Conservation (phyloP, 2,888 invertebrate species). For the Lycia hirtaria region DNA sequence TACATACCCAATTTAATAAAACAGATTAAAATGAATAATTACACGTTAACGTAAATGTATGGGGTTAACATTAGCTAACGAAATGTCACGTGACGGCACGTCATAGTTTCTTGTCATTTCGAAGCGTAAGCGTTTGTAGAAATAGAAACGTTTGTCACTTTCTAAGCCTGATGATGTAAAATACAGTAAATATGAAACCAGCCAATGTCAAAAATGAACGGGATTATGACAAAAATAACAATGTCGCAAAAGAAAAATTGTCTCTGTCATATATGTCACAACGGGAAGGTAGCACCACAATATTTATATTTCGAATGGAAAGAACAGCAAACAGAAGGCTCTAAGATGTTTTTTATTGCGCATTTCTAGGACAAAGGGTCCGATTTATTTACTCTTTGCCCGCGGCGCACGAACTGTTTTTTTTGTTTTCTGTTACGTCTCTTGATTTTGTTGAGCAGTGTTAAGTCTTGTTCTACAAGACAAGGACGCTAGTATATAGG, state of each 20-base stretch:
- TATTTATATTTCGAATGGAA: conserved; percentile 49
- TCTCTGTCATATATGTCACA: neutral
- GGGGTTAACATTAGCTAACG: too few species aligned
- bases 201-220: neutral
- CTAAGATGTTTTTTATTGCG: conserved; percentile 54
- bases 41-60: too few species aligned
- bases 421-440: conserved; percentile 39
- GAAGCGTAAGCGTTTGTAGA: too few species aligned
- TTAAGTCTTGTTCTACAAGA: conserved; percentile 19
- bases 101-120: too few species aligned
- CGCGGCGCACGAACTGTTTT: conserved; percentile 43
- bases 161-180: too few species aligned
- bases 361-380: conserved; percentile 57
- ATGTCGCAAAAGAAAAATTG: too few species aligned
- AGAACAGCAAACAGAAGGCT: conserved; percentile 38
- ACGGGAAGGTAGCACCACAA: conserved; percentile 36
- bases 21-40: too few species aligned
- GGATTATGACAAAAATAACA: too few species aligned
- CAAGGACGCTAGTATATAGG: neutral
- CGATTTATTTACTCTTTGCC: conserved; percentile 56
- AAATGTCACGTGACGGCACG: too few species aligned
- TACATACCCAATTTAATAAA: too few species aligned
- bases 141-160: too few species aligned
- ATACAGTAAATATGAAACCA: neutral
- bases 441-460: conserved; percentile 23